Evolutionary conservation across 1,140 invertebrate species (phyloP), one percentile per base, ranked within the genome.

Genomic region (Ips typographus): DNA sequence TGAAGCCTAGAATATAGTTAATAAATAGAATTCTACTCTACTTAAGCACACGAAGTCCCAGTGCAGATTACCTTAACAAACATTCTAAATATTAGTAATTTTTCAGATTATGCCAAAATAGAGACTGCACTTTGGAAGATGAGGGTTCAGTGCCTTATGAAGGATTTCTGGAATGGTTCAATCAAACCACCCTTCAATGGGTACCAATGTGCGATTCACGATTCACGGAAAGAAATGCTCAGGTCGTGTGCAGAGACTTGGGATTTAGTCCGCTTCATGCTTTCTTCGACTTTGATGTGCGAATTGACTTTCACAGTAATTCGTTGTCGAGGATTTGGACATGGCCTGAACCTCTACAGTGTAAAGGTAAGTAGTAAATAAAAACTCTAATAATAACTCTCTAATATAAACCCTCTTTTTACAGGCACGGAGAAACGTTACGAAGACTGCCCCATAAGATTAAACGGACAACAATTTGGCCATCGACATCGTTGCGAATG

Each of bases 81-180:
- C 4, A 47, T n/a, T 47, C 4, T 5, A n/a, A 47, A 4, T 5
- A 47, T 47, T 47, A 4, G 44, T 47, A 5, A n/a, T 53, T 22
- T 70, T 58, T 58, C 57, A 82, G 91, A 64, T 77, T 94, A 4
- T 94, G 92, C 72, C 91, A 91, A 52, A 87, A 88, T 53, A 85
- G 86, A 70, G 89, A 91, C 73, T 94, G 92, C 71, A 81, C 81
- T 4, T 81, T 77, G 75, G 81, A 84, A 62, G 82, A 85, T 64
- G 75, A 82, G n/a, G 74, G 77, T 5, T 81, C 82, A 22, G 74
- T 81, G 51, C 83, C 81, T 1, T 87, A 87, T 39, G 89, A 91
- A 85, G 91, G 91, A 44, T 99, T 98, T 77, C 80, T 99, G 42
- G 94, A 99, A 82, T 91, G 96, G 74, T 99, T 94, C 78, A 99